These are phyloP conservation scores for Atlantisia rogersi DNA, from an alignment of 2,113 vertebrate species.

Conservation along the genomic window DNA sequence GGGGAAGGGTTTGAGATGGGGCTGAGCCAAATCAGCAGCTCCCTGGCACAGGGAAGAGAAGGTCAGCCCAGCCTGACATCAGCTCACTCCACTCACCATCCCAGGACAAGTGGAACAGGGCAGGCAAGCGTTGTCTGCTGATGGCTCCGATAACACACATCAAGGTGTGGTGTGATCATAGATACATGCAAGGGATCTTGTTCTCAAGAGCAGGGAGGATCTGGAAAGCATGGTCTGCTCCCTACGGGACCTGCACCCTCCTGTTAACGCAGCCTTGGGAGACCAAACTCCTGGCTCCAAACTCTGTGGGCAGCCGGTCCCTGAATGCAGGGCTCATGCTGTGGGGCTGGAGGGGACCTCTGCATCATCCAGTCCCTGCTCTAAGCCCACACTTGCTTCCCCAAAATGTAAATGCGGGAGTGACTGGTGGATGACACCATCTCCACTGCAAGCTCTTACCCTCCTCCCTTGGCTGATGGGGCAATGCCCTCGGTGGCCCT, in stretches of 20 bases:
- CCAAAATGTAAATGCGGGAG: background rate
- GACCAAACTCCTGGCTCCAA: background rate
- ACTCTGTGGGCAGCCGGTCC: rapidly evolving
- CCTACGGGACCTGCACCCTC: background rate
- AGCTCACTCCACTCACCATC: background rate
- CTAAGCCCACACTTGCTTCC: background rate
- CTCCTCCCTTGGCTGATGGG: background rate
- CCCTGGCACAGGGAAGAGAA: background rate
- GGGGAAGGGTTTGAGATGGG: background rate
- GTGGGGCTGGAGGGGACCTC: background rate
- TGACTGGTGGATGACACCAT: background rate
- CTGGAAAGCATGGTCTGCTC: background rate
- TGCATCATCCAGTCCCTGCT: background rate
- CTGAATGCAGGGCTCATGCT: background rate
- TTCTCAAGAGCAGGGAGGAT: background rate
- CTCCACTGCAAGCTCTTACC: background rate
- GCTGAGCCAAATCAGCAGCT: background rate
- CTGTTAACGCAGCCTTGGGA: background rate
- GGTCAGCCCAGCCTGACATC: rapidly evolving
- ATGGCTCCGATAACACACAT: background rate
- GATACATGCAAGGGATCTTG: background rate
- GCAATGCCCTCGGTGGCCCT: background rate
- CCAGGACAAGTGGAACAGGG: rapidly evolving
- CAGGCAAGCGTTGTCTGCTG: rapidly evolving
- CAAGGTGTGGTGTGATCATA: background rate